These are phyloP conservation scores for Kradibia gibbosae DNA, from an alignment of 1,140 invertebrate genomes.

Conservation along the genomic window DNA sequence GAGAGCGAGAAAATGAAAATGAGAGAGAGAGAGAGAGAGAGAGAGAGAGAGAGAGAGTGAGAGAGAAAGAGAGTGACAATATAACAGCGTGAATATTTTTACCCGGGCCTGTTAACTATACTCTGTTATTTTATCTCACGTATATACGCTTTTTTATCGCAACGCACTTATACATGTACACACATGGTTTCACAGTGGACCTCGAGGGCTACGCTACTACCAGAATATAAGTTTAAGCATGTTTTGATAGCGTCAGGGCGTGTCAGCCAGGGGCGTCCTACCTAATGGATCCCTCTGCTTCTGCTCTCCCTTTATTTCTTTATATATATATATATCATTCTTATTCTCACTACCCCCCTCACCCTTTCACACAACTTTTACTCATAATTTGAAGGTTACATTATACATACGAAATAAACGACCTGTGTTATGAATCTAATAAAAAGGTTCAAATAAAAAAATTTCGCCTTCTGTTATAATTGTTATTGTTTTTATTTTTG, in stretches of 20 bases:
- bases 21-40: constrained; percentile 8
- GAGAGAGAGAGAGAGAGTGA: constrained; percentile 28
- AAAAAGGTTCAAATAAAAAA: too few species aligned
- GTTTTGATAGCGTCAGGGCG: constrained; percentile 69
- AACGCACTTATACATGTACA: constrained; percentile 28
- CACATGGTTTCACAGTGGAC: neutral
- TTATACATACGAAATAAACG: neutral
- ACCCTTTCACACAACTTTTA: neutral
- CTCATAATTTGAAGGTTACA: neutral
- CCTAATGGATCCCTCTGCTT: constrained; percentile 66
- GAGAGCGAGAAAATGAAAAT: neutral
- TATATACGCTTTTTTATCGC: constrained; percentile 58
- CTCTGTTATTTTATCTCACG: constrained; percentile 69
- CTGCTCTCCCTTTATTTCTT: constrained; percentile 41
- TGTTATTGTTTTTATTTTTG: too few species aligned
- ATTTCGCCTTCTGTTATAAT: too few species aligned
- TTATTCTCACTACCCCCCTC: neutral
- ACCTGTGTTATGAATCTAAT: neutral
- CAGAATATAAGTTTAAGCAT: constrained; percentile 69
- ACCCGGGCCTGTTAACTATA: constrained; percentile 65
- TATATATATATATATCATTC: neutral
- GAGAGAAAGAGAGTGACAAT: constrained; percentile 13
- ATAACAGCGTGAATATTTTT: constrained; percentile 64
- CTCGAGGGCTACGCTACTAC: constrained; percentile 45
- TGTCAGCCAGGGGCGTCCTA: constrained; percentile 66